Percentiles rank a stretch among this genome's conserved stretches.
Conservation (phyloP, 2,888 invertebrate species). For the Microctonus hyperodae region DNA sequence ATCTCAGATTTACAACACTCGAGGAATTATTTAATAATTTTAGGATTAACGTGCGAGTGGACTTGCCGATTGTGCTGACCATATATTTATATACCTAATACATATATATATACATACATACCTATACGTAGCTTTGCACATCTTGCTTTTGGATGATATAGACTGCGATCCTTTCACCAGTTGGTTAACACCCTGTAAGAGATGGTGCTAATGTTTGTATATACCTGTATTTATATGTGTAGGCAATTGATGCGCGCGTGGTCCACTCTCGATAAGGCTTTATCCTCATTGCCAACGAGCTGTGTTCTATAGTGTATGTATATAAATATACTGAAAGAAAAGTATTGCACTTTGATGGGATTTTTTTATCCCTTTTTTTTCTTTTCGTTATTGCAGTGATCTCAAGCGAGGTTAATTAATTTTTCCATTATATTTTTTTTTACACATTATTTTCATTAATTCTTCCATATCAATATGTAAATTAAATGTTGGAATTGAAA, state of each 20-base stretch:
- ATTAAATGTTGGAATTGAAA: neutral
- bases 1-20: neutral
- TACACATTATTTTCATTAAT: neutral
- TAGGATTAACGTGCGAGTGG: conserved; percentile 30
- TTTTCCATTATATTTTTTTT: neutral
- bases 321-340: conserved; percentile 13
- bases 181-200: conserved; percentile 24
- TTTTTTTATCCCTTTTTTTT: neutral
- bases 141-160: conserved; percentile 21
- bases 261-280: conserved; percentile 31
- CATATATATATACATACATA: too few relatives aligned
- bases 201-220: conserved; percentile 8
- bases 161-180: conserved; percentile 3
- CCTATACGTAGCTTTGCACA: neutral
- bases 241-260: neutral
- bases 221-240: neutral
- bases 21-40: conserved; percentile 35
- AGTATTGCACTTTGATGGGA: neutral
- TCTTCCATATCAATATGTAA: neutral
- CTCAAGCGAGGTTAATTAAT: neutral
- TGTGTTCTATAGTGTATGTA: conserved; percentile 2
- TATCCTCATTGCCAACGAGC: conserved; percentile 26
- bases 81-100: conserved; percentile 6
- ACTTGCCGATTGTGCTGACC: neutral
- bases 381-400: conserved; percentile 1